Evolutionary conservation across 1,140 invertebrate genomes (phyloP).

Genomic region (Stegodyphus mimosarum): DNA sequence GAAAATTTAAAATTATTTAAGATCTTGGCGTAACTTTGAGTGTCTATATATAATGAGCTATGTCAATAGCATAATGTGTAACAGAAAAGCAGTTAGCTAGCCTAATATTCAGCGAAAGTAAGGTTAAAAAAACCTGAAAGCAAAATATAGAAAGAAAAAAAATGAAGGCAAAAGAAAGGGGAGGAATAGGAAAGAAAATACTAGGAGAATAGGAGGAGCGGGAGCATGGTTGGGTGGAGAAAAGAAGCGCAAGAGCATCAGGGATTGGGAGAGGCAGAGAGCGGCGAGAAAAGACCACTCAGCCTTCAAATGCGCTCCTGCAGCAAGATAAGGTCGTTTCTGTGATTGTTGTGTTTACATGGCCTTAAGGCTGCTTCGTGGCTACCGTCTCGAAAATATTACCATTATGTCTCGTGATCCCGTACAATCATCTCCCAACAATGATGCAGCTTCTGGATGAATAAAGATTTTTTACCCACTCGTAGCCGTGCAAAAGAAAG

Average conservation of each 20-base stretch:
- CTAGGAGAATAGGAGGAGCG: neutral
- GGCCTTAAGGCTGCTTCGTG: constrained; percentile 34
- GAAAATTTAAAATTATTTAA: too few species aligned
- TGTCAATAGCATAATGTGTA: too few species aligned
- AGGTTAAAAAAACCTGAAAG: constrained; percentile 17
- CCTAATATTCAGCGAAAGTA: neutral
- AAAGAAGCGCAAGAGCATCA: constrained; percentile 58
- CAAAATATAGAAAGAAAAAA: constrained; percentile 1
- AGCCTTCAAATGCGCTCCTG: constrained; percentile 53
- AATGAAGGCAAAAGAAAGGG: neutral
- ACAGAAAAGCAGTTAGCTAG: neutral
- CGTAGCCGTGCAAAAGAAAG: constrained; percentile 9
- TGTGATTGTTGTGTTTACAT: constrained; percentile 58
- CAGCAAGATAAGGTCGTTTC: constrained; percentile 53
- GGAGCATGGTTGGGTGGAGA: constrained; percentile 34
- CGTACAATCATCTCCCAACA: constrained; percentile 7
- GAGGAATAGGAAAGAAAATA: constrained; percentile 1
- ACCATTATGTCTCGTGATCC: constrained; percentile 28
- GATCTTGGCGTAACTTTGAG: too few species aligned
- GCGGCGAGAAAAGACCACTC: constrained; percentile 45
- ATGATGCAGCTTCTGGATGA: constrained; percentile 1
- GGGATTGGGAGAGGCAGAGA: constrained; percentile 42
- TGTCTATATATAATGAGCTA: too few species aligned
- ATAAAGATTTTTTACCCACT: constrained; percentile 17
- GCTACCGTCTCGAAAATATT: constrained; percentile 28